Base-by-base conservation (phyloP, 2,113 vertebrate genomes). In the Macrotus californicus region DNA sequence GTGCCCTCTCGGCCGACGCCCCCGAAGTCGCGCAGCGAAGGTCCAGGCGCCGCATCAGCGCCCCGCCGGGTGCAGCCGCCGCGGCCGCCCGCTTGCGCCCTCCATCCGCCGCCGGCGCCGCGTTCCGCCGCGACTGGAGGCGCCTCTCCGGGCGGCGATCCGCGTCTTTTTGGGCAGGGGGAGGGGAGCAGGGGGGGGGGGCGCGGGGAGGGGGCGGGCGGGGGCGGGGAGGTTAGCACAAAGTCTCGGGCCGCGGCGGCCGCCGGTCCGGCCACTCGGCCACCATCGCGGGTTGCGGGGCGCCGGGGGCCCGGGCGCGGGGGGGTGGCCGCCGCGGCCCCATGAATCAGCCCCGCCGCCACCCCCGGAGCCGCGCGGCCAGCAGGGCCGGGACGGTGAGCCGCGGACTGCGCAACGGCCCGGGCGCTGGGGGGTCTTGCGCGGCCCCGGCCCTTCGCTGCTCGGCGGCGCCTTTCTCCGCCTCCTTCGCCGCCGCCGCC, bases 1-100 rank as follows among this genome's bases (percentile, higher is more conserved):
- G 98, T n/a, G 96, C 98, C 98, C 98, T 98, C 97, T 97, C 98
- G 98, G 98, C 98, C 98, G 98, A 98, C 98, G 97, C 97, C 98
- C 98, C 98, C 97, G 98, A 98, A 98, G 98, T 98, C 98, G 98
- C 98, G 98, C 98, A 97, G 98, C 98, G 87, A 93, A 97, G 98
- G 97, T 98, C 97, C 98, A 97, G 97, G 98, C 98, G 98, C 98
- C 97, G 98, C 98, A 98, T 98, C 98, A 98, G 98, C 97, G 98
- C 98, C 97, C 90, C 98, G 97, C 98, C 97, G 98, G 98, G 95
- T 97, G 97, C 97, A 98, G 98, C 97, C 97, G 96, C 98, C 96
- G 96, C 89, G 97, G 97, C 97, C 97, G 96, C 98, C 88, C 66
- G 93, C 94, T 69, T 92, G 90, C 94, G 82, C 97, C 87, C 95